These are phyloP conservation scores for Petaurus breviceps DNA, from an alignment of 2,113 vertebrate species.

Conservation along the genomic window DNA sequence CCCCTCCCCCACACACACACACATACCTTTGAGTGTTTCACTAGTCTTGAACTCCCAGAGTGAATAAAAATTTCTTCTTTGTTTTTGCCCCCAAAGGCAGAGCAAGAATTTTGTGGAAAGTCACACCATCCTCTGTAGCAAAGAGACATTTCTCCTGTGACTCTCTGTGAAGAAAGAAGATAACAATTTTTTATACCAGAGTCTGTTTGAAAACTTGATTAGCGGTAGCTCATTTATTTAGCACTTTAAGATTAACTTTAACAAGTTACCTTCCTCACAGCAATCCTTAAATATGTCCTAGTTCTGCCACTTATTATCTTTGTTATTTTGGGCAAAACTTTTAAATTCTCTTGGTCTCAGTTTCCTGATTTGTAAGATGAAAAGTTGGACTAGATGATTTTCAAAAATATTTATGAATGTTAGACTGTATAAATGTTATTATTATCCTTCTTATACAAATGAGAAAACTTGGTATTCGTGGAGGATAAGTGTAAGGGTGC, in stretches of 20 bases:
- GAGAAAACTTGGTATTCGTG: background rate
- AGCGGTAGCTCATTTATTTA: background rate
- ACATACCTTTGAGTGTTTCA: background rate
- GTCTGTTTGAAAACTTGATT: background rate
- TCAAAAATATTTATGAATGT: background rate
- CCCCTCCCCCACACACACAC: no score
- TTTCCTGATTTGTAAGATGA: background rate
- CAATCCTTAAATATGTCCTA: background rate
- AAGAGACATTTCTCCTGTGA: background rate
- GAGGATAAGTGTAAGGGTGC: background rate
- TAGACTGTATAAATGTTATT: background rate
- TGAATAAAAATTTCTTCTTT: background rate
- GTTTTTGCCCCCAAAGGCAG: background rate
- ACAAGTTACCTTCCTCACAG: background rate
- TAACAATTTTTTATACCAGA: background rate
- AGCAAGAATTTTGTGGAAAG: background rate
- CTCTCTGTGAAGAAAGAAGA: background rate
- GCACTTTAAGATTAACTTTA: no score
- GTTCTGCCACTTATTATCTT: no score
- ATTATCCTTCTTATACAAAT: background rate
- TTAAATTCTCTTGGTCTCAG: background rate
- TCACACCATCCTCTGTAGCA: background rate
- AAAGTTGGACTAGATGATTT: background rate
- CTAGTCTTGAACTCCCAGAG: background rate
- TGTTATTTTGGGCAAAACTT: no score